Percentiles rank a stretch among this genome's conserved stretches.
Conservation (phyloP, 2,888 invertebrate genomes). For the Lycophotia porphyrea region DNA sequence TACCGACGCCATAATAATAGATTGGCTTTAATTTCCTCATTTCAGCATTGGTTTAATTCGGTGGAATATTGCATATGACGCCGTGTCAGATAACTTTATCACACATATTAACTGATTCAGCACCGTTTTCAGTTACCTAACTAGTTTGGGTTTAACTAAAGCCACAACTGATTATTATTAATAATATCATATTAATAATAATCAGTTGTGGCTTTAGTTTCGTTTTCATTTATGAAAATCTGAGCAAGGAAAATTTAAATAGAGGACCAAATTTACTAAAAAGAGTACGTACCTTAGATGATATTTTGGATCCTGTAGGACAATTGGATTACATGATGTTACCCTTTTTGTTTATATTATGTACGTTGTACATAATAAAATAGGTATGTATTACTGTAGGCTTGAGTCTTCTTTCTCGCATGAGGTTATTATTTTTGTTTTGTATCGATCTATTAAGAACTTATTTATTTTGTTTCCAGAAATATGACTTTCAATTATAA, state of each 20-base stretch:
- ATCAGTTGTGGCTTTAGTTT: background rate
- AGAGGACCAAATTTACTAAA: slow-evolving; percentile 14
- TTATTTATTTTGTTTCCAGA: background rate
- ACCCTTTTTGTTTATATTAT: slow-evolving; percentile 33
- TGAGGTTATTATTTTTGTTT: slow-evolving; percentile 19
- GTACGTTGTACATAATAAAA: slow-evolving; percentile 36
- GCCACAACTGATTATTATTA: too few relatives aligned
- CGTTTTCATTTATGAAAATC: slow-evolving; percentile 31
- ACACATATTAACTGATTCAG: slow-evolving; percentile 20
- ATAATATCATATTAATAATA: slow-evolving; percentile 10
- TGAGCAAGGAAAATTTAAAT: slow-evolving; percentile 6
- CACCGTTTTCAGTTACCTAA: slow-evolving; percentile 20
- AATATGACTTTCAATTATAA: slow-evolving; percentile 14
- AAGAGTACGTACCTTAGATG: slow-evolving; percentile 14
- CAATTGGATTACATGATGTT: slow-evolving; percentile 44
- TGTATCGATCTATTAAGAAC: slow-evolving; percentile 15
- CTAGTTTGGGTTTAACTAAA: background rate
- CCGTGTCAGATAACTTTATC: slow-evolving; percentile 21
- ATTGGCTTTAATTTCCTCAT: slow-evolving; percentile 29
- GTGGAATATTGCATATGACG: slow-evolving; percentile 23
- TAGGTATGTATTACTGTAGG: slow-evolving; percentile 20
- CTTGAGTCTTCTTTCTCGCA: background rate
- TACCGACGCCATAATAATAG: slow-evolving; percentile 33
- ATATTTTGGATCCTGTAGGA: slow-evolving; percentile 45
- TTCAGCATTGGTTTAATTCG: slow-evolving; percentile 34